phyloP scores from a whole-genome alignment of 2,888 invertebrate species.

The Drosophila fungiperda region DNA sequence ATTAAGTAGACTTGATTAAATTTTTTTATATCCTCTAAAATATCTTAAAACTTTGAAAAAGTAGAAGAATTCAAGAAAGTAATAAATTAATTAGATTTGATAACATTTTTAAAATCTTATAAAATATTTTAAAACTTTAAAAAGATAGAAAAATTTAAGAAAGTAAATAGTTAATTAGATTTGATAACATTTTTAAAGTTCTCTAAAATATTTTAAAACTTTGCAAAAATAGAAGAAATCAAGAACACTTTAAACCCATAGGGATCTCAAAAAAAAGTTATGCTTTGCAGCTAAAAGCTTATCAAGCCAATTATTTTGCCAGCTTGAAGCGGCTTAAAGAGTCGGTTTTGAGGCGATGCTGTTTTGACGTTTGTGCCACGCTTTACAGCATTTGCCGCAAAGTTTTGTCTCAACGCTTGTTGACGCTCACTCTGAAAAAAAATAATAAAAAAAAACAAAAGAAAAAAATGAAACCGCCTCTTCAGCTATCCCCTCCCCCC shows the following conservation, averaged over 20 bases:
- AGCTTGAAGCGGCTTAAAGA: conserved; percentile 13
- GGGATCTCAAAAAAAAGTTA: background rate
- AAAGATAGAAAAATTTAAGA: no score
- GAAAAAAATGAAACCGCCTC: conserved; percentile 4
- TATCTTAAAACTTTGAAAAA: no score
- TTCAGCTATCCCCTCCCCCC: background rate
- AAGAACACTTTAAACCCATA: fast-evolving
- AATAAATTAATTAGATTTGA: no score
- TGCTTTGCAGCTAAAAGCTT: background rate
- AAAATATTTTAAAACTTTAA: no score
- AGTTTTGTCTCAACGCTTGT: conserved; percentile 9
- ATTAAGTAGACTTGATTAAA: no score
- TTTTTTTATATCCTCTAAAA: no score
- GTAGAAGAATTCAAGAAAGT: no score
- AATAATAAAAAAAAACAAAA: conserved; percentile 7
- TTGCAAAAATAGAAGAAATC: background rate
- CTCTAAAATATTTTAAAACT: background rate
- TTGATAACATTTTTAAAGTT: no score
- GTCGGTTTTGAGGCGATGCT: conserved; percentile 21
- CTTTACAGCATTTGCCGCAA: conserved; percentile 31
- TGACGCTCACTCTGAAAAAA: conserved; percentile 36
- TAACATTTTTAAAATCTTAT: no score
- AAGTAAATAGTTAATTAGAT: no score
- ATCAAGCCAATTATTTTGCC: background rate
- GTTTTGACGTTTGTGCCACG: conserved; percentile 31